These are phyloP conservation scores for Cryptus viduatorius DNA, from an alignment of 2,888 invertebrate species.

Conservation along the genomic window DNA sequence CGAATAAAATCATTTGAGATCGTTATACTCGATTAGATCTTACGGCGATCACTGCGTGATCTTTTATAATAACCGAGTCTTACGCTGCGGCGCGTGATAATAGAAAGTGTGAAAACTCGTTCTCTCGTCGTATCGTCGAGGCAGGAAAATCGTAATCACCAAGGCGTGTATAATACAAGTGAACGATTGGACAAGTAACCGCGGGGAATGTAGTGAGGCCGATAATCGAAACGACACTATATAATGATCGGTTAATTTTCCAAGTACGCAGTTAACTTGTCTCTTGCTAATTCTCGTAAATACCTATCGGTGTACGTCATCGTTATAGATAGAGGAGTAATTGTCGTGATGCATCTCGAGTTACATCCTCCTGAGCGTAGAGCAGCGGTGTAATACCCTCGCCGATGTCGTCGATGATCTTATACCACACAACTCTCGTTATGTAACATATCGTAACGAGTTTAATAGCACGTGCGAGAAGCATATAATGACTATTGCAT, in stretches of 20 bases:
- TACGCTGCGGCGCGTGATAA: not conserved
- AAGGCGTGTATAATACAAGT: conserved; percentile 20
- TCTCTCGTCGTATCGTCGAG: conserved; percentile 14
- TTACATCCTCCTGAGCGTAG: conserved; percentile 5
- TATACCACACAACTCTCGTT: conserved; percentile 15
- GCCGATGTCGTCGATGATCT: conserved; percentile 47
- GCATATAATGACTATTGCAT: not conserved
- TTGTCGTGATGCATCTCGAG: conserved; percentile 23
- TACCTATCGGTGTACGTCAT: conserved; percentile 4
- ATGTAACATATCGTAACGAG: conserved; percentile 6
- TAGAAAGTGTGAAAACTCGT: conserved; percentile 55
- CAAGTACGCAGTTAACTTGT: conserved; percentile 23
- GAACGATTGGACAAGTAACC: conserved; percentile 50
- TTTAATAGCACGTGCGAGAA: conserved; percentile 4
- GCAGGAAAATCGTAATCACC: conserved; percentile 43
- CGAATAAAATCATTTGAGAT: no score
- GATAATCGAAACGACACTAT: conserved; percentile 37
- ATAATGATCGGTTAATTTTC: conserved; percentile 49
- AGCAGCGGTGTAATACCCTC: not conserved
- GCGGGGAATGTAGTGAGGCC: conserved; percentile 48
- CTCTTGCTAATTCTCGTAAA: conserved; percentile 36
- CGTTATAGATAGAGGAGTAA: not conserved
- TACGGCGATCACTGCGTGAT: not conserved
- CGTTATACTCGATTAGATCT: no score
- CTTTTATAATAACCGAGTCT: conserved; percentile 4